Percentiles rank a stretch among this genome's conserved stretches.
phyloP scores from a whole-genome alignment of 35 echinoderm and acorn worm genomes.

The Apostichopus parvimensis region DNA sequence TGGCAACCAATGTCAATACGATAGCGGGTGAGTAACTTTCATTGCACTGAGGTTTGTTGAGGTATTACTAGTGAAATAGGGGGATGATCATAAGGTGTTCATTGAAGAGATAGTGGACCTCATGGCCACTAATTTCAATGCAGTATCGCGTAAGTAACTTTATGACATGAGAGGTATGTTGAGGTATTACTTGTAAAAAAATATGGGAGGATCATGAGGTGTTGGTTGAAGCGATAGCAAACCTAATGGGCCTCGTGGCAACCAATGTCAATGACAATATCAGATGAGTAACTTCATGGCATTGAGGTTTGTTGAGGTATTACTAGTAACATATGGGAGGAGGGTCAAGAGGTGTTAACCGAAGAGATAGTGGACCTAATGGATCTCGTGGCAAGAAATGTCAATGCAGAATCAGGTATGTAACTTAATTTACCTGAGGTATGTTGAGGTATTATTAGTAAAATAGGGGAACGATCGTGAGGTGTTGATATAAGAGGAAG shows the following conservation, averaged over 20 bases:
- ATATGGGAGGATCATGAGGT: slow-evolving; percentile 61
- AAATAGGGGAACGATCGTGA: slow-evolving; percentile 51
- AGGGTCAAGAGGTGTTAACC: slow-evolving; percentile 67
- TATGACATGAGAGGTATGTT: too few species aligned
- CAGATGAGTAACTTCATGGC: slow-evolving; percentile 45
- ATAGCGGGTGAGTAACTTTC: slow-evolving; percentile 56
- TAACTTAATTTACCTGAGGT: too few species aligned
- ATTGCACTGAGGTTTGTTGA: too few species aligned
- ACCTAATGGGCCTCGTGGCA: slow-evolving; percentile 87
- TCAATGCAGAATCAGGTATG: slow-evolving; percentile 63
- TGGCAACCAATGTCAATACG: slow-evolving; percentile 67
- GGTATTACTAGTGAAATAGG: not conserved
- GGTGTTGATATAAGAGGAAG: slow-evolving; percentile 71
- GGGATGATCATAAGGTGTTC: slow-evolving; percentile 62
- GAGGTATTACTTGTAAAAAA: too few species aligned
- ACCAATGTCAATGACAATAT: slow-evolving; percentile 55
- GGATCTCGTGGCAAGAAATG: slow-evolving; percentile 78
- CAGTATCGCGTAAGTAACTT: too few species aligned
- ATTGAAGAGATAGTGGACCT: slow-evolving; percentile 77
- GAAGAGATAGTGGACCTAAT: slow-evolving; percentile 76
- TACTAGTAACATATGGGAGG: not conserved
- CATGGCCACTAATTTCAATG: slow-evolving; percentile 12
- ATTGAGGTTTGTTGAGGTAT: too few species aligned
- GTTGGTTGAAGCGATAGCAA: slow-evolving; percentile 69
- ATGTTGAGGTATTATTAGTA: too few species aligned